Evolutionary conservation across 1,140 invertebrate species (phyloP), one percentile per base, ranked within the genome.

Genomic region (Listronotus oregonensis): DNA sequence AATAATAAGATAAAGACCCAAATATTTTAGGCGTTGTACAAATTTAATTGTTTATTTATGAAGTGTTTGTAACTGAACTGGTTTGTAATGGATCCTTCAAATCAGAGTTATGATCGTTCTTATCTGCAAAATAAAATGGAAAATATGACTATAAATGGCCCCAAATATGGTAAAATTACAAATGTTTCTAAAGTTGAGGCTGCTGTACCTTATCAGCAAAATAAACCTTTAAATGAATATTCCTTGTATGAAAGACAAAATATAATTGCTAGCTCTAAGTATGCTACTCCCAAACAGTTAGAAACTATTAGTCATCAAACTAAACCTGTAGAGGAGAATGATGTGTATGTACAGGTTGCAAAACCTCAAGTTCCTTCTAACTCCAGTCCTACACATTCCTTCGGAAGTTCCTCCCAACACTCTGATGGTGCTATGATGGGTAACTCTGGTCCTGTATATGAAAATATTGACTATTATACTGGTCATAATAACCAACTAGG

Each of bases 401-500:
- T 85, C 18, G 85, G 85, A 72, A 83, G 84, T 63, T 82, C 85
- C 61, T 86, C 85, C 57, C 84, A 85, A 69, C 85, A 82, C 68
- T 84, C 87, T 17, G 84, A 86, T 55, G 81, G 82, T n/a, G 81
- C 80, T 52, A 74, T 80, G 44, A 78, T 79, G 31, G 77, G 74
- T 18, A 82, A 80, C 68, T 76, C 73, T 61, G 85, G 83, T 51
- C 89, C 86, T 31, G 87, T 93, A 18, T 93, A 93, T 77, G 91
- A 93, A 77, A 93, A 93, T 78, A 84, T 92, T 42, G 89, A 91
- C 65, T 91, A 90, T 77, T 91, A 90, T 80, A 80, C 83, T 10
- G 80, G 80, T 39, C 76, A 79, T 8, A 76, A 80, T 6, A 77
- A 79, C 11, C 84, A 85, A 68, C 83, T 85, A 9, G 82, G 85